Evolutionary conservation across 1,140 invertebrate genomes (phyloP), one percentile per base, ranked within the genome.

Genomic region (Penaeus vannamei): DNA sequence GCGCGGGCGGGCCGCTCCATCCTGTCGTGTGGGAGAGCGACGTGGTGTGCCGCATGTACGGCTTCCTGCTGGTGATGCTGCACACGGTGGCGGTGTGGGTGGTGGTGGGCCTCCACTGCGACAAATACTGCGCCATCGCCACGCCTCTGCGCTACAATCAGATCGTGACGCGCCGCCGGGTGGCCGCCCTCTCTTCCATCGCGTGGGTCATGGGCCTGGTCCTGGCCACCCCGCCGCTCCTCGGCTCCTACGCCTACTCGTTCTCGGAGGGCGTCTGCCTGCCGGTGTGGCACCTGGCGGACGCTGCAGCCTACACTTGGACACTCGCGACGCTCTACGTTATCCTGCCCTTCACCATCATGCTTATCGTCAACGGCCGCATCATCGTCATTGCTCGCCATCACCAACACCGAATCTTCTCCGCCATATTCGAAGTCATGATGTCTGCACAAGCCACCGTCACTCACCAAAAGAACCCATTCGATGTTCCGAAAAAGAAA

Each of bases 81-180:
- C 96, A 96, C 91, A 95, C 96, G 0, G 93, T 96, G 53, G 95
- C 95, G 23, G 93, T 97, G 59, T 97, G 96, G 96, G 97, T 96
- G 1, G 95, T 97, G 4, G 96, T 96, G 85, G 96, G 96, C 36
- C 93, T 97, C 64, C 96, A 96, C 92, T 96, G 96, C 90, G 96
- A 97, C 93, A 94, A 96, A 90, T 97, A 96, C 91, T 96, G 95
- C 91, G 96, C 96, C 32, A 97, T 97, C 72, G 95, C 96, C 2
- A 94, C 96, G 2, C 96, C 96, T 3, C 92, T 97, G 64, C 96
- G 96, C 92, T 97, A 91, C 86, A 91, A 89, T 72, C 94, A 95
- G 17, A 94, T 95, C 59, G 93, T 96, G 77, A 95, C 97, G 1
- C 83, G 91, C 29, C 90, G 72, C 42, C 66, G 91, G 29, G 84